These are phyloP conservation scores for Hipparchia sbordonii DNA, from an alignment of 2,888 invertebrate genomes.

Conservation along the genomic window DNA sequence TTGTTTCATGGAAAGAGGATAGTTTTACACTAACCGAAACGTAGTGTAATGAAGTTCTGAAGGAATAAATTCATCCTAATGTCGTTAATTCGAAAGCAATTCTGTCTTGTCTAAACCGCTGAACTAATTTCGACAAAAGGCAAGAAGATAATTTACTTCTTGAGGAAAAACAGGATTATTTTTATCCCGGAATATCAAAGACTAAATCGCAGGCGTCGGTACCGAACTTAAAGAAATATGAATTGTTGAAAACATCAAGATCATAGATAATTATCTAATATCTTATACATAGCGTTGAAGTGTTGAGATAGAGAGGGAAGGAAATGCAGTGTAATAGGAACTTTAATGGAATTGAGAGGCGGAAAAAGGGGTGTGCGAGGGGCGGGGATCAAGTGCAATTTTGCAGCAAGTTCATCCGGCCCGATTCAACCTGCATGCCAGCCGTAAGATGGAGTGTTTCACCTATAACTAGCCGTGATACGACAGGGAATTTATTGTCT, in stretches of 20 bases:
- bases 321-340: conserved; percentile 46
- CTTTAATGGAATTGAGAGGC: conserved; percentile 59
- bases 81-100: too few species aligned
- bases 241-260: conserved; percentile 20
- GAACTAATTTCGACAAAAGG: too few species aligned
- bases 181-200: too few species aligned
- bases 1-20: too few species aligned
- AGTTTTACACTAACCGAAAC: background rate
- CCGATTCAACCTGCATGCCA: conserved; percentile 46
- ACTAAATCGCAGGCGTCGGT: too few species aligned
- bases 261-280: conserved; percentile 13
- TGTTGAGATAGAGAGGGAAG: conserved; percentile 33
- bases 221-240: background rate
- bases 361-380: conserved; percentile 49
- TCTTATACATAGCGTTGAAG: conserved; percentile 32
- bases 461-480: conserved; percentile 6
- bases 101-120: too few species aligned
- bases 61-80: too few species aligned
- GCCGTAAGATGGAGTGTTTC: conserved; percentile 38
- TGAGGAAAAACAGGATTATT: too few species aligned
- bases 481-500: background rate
- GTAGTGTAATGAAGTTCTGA: background rate
- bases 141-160: too few species aligned
- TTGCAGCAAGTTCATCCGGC: conserved; percentile 58
- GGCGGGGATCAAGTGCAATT: conserved; percentile 70